These are phyloP conservation scores for Camponotus fellah DNA, from an alignment of 2,888 invertebrate genomes.

Conservation along the genomic window DNA sequence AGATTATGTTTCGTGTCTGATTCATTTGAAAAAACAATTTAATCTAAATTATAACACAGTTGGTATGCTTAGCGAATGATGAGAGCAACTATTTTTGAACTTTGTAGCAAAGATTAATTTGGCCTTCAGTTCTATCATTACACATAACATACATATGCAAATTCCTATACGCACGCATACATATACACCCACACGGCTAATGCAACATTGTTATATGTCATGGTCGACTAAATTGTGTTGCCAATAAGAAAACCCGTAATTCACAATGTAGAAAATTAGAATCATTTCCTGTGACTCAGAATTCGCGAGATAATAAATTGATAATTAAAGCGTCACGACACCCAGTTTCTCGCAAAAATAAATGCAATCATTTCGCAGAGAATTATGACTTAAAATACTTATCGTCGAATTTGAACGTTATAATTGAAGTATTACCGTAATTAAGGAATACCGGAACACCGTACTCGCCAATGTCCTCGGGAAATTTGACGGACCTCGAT, in stretches of 20 bases:
- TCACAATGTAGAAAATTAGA: neutral
- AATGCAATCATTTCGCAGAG: neutral
- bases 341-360: neutral
- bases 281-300: constrained; percentile 20
- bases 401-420: neutral
- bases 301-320: constrained; percentile 12
- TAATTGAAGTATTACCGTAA: neutral
- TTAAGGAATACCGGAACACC: neutral
- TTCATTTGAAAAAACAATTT: neutral
- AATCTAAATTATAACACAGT: neutral
- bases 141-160: neutral
- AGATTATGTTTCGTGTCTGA: neutral
- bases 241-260: neutral
- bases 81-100: constrained; percentile 30
- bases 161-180: neutral
- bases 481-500: neutral
- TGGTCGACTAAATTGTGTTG: neutral
- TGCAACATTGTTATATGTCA: neutral
- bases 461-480: neutral
- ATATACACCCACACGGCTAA: neutral
- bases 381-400: constrained; percentile 26
- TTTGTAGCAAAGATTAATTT: constrained; percentile 21
- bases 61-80: neutral
- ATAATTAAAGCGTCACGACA: constrained; percentile 6
- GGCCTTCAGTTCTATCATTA: constrained; percentile 34